Conservation (phyloP, 2,888 invertebrate species). For the Zaprionus lineosus region DNA sequence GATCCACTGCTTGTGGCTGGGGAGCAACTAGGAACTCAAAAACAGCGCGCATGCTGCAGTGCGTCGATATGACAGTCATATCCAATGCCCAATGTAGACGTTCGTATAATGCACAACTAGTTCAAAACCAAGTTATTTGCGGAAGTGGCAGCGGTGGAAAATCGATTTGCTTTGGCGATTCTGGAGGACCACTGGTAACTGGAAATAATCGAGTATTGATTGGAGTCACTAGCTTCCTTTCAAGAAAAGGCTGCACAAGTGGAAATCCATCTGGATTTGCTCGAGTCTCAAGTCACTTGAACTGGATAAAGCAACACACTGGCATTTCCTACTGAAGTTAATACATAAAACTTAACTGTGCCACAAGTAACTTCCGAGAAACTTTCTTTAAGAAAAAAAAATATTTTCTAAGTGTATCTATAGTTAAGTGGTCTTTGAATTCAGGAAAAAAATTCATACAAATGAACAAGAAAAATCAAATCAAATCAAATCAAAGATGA, state of each 20-base stretch:
- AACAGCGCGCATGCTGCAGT: conserved; percentile 63
- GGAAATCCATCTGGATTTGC: conserved; percentile 55
- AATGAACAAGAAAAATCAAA: no score
- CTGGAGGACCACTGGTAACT: conserved; percentile 33
- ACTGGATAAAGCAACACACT: conserved; percentile 63
- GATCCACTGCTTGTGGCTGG: conserved; percentile 41
- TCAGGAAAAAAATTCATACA: no score
- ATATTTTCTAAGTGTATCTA: no score
- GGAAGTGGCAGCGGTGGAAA: conserved; percentile 17
- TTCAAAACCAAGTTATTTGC: conserved; percentile 31
- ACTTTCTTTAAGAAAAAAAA: no score
- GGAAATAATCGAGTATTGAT: conserved; percentile 12
- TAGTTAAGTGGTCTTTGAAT: no score
- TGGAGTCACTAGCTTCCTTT: conserved; percentile 31
- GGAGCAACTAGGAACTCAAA: conserved; percentile 33
- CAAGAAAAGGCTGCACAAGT: conserved; percentile 34
- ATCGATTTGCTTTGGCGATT: conserved; percentile 36
- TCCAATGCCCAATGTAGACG: conserved; percentile 78
- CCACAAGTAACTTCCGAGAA: no score
- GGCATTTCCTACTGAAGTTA: conserved; percentile 53
- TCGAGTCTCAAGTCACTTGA: conserved; percentile 54
- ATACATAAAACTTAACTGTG: no score
- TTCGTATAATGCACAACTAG: conserved; percentile 65
- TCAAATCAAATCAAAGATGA: no score
- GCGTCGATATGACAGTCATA: conserved; percentile 58